Conservation (phyloP, 2,888 invertebrate genomes). For the Agelastica alni region DNA sequence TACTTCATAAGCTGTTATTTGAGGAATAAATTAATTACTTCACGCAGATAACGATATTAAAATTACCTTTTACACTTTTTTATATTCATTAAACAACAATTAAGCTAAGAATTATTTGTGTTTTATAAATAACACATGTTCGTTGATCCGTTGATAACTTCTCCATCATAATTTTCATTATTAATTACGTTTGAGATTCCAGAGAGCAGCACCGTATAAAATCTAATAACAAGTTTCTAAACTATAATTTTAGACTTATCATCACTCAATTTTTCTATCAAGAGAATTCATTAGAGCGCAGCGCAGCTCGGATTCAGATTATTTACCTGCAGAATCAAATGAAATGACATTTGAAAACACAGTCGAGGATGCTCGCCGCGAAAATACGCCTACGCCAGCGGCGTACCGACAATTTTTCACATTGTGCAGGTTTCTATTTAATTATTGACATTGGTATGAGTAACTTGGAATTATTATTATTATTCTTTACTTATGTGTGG, state of each 20-base stretch:
- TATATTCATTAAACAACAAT: too few relatives aligned
- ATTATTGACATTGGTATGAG: too few relatives aligned
- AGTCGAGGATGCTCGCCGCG: not conserved
- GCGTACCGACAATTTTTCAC: too few relatives aligned
- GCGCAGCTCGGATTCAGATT: slow-evolving; percentile 11
- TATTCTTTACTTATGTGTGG: too few relatives aligned
- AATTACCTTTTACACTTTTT: too few relatives aligned
- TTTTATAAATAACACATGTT: too few relatives aligned
- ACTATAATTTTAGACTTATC: slow-evolving; percentile 19
- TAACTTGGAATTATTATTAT: too few relatives aligned
- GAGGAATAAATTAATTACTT: too few relatives aligned
- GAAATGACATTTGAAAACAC: slow-evolving; percentile 14
- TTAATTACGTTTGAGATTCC: slow-evolving; percentile 13
- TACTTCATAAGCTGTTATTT: too few relatives aligned
- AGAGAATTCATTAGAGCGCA: slow-evolving; percentile 10
- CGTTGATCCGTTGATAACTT: not conserved
- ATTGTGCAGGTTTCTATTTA: too few relatives aligned
- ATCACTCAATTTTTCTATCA: slow-evolving; percentile 21
- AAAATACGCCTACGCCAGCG: not conserved
- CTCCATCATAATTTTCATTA: not conserved
- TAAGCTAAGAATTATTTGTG: too few relatives aligned
- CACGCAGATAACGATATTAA: too few relatives aligned
- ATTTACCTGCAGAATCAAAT: slow-evolving; percentile 7
- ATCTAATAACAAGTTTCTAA: slow-evolving; percentile 14
- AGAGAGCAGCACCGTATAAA: slow-evolving; percentile 2